These are phyloP conservation scores for Drosophila kanekoi DNA, from an alignment of 2,888 invertebrate genomes.

Conservation along the genomic window DNA sequence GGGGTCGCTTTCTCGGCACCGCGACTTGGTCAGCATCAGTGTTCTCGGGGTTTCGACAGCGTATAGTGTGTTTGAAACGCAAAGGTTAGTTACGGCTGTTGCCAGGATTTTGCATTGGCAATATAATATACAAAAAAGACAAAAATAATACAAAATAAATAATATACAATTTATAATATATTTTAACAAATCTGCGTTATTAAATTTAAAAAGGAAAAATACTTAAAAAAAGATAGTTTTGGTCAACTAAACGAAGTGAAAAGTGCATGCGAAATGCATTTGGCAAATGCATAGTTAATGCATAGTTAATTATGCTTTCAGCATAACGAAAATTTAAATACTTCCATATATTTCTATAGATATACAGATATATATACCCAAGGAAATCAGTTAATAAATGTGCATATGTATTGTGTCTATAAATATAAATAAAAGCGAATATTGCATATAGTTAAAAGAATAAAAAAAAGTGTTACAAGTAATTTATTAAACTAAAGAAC, in stretches of 20 bases:
- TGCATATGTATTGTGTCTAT: constrained; percentile 66
- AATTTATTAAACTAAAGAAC: constrained; percentile 12
- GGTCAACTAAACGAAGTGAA: constrained; percentile 48
- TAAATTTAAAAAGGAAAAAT: constrained; percentile 2
- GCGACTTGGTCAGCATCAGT: constrained; percentile 85
- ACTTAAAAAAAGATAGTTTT: constrained; percentile 7
- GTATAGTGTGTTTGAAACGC: constrained; percentile 86
- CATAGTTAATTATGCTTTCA: constrained; percentile 17
- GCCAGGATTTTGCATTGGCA: constrained; percentile 66
- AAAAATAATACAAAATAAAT: constrained; percentile 25
- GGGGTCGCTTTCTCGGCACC: constrained; percentile 84
- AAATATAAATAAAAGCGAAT: constrained; percentile 42
- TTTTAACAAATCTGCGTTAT: constrained; percentile 12
- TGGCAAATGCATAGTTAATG: constrained; percentile 11
- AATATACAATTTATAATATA: constrained; percentile 1
- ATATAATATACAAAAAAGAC: constrained; percentile 25
- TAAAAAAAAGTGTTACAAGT: constrained; percentile 41
- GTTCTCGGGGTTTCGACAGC: constrained; percentile 86
- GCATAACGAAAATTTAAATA: constrained; percentile 14
- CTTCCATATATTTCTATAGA: constrained; percentile 13
- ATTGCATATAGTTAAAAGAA: constrained; percentile 25
- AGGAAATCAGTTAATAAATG: constrained; percentile 21
- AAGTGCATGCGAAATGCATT: constrained; percentile 56
- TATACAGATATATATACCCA: constrained; percentile 14
- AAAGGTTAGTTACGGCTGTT: constrained; percentile 84